phyloP scores from a whole-genome alignment of 2,113 vertebrate genomes.

The Accipiter cooperii region DNA sequence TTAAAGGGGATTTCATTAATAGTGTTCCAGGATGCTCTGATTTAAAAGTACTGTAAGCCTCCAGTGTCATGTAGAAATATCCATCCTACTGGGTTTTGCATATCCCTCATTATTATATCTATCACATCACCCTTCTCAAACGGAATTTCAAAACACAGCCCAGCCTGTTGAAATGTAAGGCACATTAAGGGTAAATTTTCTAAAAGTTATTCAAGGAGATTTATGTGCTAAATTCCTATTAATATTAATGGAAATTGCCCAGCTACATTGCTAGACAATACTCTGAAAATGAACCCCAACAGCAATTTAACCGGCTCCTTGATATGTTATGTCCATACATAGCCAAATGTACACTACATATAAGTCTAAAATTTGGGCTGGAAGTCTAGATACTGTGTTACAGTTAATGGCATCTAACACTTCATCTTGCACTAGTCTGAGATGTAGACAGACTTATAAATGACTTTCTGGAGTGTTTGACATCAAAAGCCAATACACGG shows the following conservation, averaged over 20 bases:
- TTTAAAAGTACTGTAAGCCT: constrained; percentile 15
- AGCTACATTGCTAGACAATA: neutral
- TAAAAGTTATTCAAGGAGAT: constrained; percentile 43
- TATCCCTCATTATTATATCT: neutral
- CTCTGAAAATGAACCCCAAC: neutral
- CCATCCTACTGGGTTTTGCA: constrained; percentile 13
- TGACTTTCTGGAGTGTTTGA: neutral
- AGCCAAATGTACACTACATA: neutral
- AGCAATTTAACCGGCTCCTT: neutral
- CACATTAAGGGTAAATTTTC: constrained; percentile 37
- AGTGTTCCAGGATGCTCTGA: constrained; percentile 11
- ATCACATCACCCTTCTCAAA: constrained; percentile 12
- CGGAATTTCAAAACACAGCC: constrained; percentile 41
- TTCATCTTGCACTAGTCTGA: neutral
- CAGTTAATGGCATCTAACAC: neutral
- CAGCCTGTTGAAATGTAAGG: constrained; percentile 31
- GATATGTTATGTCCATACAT: neutral
- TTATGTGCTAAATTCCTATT: constrained; percentile 34
- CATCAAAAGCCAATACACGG: neutral
- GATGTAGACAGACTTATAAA: neutral
- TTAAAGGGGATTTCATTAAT: constrained; percentile 54
- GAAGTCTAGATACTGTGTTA: neutral
- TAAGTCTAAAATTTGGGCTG: neutral
- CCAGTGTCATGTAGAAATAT: constrained; percentile 7
- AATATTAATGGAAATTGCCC: constrained; percentile 25